Evolutionary conservation across 2,113 vertebrate species (phyloP).

Genomic region (Corythornis vintsioides): DNA sequence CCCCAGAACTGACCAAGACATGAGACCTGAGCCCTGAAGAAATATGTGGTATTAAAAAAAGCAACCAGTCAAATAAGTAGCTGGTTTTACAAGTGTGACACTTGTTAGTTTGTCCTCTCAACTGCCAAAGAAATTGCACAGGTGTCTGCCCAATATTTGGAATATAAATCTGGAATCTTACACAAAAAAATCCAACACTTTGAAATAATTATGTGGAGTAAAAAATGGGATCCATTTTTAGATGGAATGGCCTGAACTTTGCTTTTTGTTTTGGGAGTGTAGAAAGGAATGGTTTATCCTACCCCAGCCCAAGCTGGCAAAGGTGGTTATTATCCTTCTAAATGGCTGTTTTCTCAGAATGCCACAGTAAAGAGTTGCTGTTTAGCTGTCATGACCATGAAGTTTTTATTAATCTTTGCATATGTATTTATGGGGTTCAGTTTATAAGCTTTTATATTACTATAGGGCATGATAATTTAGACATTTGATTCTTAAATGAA

Average conservation of each 20-base stretch:
- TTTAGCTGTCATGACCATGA: background rate
- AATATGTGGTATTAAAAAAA: background rate
- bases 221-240: background rate
- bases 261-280: background rate
- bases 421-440: background rate
- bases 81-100: background rate
- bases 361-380: background rate
- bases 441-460: conserved; percentile 13
- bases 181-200: background rate
- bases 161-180: background rate
- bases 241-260: background rate
- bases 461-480: background rate
- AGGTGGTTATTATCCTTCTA: background rate
- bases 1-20: background rate
- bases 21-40: background rate
- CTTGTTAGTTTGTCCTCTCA: background rate
- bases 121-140: background rate
- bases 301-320: background rate
- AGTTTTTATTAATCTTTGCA: conserved; percentile 42
- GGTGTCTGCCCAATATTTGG: background rate
- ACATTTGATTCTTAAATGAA: conserved; percentile 29
- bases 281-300: background rate
- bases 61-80: background rate
- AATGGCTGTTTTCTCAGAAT: background rate
- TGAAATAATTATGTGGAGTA: background rate